Evolutionary conservation across 2,113 vertebrate genomes (phyloP).

Genomic region (Kryptolebias marmoratus): DNA sequence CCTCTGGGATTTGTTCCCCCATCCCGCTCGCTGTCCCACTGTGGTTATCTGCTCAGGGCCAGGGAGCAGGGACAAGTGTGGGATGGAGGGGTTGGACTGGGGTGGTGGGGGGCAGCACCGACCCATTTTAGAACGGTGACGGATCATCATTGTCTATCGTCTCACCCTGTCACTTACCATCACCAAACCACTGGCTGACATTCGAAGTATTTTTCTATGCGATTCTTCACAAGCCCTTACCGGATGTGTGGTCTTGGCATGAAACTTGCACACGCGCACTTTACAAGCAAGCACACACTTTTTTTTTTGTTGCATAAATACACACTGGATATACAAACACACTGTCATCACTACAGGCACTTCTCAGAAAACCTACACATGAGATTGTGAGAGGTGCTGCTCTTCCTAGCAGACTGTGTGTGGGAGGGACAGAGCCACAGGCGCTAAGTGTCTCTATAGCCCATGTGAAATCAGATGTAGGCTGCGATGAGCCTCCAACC

Average conservation of each 20-base stretch:
- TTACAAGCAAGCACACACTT: constrained; percentile 43
- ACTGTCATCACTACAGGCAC: constrained; percentile 64
- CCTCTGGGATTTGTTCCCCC: constrained; percentile 62
- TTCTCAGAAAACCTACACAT: constrained; percentile 72
- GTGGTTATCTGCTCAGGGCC: constrained; percentile 78
- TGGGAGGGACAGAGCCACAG: constrained; percentile 77
- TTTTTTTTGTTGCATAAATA: constrained; percentile 4
- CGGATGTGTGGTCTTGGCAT: constrained; percentile 77
- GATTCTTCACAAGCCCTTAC: constrained; percentile 19
- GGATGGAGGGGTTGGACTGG: constrained; percentile 57
- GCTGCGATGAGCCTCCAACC: constrained; percentile 78
- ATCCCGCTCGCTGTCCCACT: constrained; percentile 34
- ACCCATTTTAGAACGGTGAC: constrained; percentile 70
- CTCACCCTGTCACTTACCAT: constrained; percentile 74
- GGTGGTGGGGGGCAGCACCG: constrained; percentile 51
- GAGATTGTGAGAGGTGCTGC: constrained; percentile 67
- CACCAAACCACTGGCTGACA: constrained; percentile 53
- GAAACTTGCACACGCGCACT: constrained; percentile 46
- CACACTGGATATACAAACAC: constrained; percentile 42
- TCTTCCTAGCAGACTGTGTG: constrained; percentile 68
- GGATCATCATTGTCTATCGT: constrained; percentile 75
- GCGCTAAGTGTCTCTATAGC: constrained; percentile 74
- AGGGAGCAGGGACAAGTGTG: constrained; percentile 62
- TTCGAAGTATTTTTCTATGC: constrained; percentile 49
- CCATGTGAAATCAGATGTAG: constrained; percentile 81